These are phyloP conservation scores for Parauchenoglanis punctatus DNA, from an alignment of 2,797 vertebrate species.

Conservation along the genomic window DNA sequence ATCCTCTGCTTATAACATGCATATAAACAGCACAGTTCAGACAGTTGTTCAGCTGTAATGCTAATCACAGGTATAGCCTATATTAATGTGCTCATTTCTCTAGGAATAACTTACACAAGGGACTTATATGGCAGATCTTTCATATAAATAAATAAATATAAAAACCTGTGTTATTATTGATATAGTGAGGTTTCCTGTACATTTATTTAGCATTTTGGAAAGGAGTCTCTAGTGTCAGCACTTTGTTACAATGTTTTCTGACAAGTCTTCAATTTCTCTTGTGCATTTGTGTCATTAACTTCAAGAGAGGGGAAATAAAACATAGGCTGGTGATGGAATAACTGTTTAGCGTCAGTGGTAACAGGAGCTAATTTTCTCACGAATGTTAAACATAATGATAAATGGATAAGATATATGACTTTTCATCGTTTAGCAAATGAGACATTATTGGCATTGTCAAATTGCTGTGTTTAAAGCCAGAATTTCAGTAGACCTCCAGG, in stretches of 20 bases:
- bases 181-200: background rate
- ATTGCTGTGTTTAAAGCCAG: background rate
- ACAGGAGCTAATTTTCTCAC: background rate
- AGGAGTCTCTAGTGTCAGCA: background rate
- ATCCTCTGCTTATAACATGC: background rate
- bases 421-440: background rate
- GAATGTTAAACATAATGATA: background rate
- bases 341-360: background rate
- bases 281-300: background rate
- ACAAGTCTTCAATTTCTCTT: background rate
- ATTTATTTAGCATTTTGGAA: background rate
- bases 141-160: background rate
- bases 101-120: background rate
- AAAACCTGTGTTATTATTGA: background rate
- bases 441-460: background rate
- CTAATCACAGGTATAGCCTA: background rate
- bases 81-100: background rate
- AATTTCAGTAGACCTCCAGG: background rate
- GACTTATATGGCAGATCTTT: background rate
- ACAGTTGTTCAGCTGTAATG: background rate
- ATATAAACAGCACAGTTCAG: background rate
- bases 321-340: background rate
- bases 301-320: background rate
- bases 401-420: background rate
- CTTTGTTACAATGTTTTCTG: background rate